These are phyloP conservation scores for Acronicta psi DNA, from an alignment of 2,888 invertebrate genomes.

Conservation along the genomic window DNA sequence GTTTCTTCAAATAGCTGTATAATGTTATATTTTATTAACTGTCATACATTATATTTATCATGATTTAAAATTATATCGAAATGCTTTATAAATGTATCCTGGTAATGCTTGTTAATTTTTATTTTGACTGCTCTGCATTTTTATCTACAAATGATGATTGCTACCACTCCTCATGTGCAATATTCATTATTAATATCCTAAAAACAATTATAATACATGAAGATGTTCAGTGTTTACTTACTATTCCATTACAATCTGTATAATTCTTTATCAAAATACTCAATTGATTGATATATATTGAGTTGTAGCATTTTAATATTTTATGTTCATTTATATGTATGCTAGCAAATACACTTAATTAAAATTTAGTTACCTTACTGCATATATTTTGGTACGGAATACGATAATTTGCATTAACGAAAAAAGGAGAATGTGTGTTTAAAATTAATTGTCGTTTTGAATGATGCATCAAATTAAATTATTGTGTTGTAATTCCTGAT, in stretches of 20 bases:
- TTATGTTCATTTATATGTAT: slow-evolving; percentile 20
- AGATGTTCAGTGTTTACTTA: slow-evolving; percentile 7
- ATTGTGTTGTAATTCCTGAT: slow-evolving; percentile 42
- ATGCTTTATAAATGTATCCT: slow-evolving; percentile 55
- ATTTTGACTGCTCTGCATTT: slow-evolving; percentile 85
- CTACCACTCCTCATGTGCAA: slow-evolving; percentile 60
- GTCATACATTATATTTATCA: slow-evolving; percentile 23
- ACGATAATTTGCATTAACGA: slow-evolving; percentile 43
- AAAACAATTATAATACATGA: slow-evolving; percentile 44
- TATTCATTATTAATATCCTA: slow-evolving; percentile 53
- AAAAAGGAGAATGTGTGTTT: slow-evolving; percentile 40
- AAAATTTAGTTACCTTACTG: slow-evolving; percentile 31
- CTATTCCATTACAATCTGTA: slow-evolving; percentile 16
- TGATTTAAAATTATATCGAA: slow-evolving; percentile 36
- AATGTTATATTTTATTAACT: slow-evolving; percentile 31
- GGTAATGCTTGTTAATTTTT: slow-evolving; percentile 68
- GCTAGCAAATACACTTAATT: slow-evolving; percentile 8
- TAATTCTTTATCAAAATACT: slow-evolving; percentile 23
- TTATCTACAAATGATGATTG: slow-evolving; percentile 75
- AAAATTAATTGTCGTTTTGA: slow-evolving; percentile 29
- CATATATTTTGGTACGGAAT: slow-evolving; percentile 43
- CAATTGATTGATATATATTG: slow-evolving; percentile 22
- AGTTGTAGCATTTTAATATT: slow-evolving; percentile 36
- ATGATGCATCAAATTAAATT: slow-evolving; percentile 38
- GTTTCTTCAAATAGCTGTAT: slow-evolving; percentile 42